Evolutionary conservation across 2,888 invertebrate genomes (phyloP).

Genomic region (Dryobotodes eremita): DNA sequence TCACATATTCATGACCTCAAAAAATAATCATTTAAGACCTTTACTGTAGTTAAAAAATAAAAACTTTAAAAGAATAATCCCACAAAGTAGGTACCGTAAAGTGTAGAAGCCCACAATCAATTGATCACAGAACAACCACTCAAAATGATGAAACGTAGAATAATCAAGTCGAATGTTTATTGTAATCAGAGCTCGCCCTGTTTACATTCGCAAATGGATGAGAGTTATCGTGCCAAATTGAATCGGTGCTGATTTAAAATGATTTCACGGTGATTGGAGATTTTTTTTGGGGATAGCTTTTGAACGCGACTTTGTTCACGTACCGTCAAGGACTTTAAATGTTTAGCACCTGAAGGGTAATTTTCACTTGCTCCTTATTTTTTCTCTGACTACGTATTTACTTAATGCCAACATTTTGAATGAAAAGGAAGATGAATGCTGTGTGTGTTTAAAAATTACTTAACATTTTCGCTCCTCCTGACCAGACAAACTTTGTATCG

Average conservation of each 20-base stretch:
- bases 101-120: constrained; percentile 23
- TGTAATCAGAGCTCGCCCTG: constrained; percentile 53
- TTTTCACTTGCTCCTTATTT: neutral
- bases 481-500: neutral
- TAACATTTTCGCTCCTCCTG: neutral
- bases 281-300: constrained; percentile 23
- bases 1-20: neutral
- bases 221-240: constrained; percentile 49
- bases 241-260: constrained; percentile 43
- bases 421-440: neutral
- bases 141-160: constrained; percentile 55
- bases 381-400: neutral
- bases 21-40: neutral
- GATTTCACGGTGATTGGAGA: constrained; percentile 32
- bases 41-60: neutral
- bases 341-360: neutral
- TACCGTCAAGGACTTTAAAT: neutral
- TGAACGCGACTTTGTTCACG: constrained; percentile 12
- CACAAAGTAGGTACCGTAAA: neutral
- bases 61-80: neutral
- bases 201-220: constrained; percentile 64
- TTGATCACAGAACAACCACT: constrained; percentile 49
- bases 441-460: neutral
- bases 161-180: constrained; percentile 57
- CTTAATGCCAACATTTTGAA: neutral